These are phyloP conservation scores for Salpingus planirostris DNA, from an alignment of 2,888 invertebrate genomes.

Conservation along the genomic window DNA sequence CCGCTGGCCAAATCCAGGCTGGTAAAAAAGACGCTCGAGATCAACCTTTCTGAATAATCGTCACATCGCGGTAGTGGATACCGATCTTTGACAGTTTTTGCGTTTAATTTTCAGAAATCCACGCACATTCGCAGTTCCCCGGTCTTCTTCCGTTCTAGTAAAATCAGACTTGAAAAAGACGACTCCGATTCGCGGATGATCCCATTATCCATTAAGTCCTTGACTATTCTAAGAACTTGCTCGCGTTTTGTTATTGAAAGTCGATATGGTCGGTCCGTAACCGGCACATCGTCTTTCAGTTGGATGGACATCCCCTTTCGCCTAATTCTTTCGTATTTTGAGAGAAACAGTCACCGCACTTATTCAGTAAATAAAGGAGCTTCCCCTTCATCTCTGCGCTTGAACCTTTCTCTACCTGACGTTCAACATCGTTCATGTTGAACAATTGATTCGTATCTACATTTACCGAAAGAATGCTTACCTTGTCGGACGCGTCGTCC, in stretches of 20 bases:
- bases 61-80: constrained; percentile 7
- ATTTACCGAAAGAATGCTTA: too few species aligned
- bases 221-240: constrained; percentile 7
- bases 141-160: constrained; percentile 9
- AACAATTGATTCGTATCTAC: too few species aligned
- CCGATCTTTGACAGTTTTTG: constrained; percentile 8
- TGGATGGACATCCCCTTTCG: too few species aligned
- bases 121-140: constrained; percentile 8
- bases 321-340: too few species aligned
- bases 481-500: too few species aligned
- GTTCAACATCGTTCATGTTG: too few species aligned
- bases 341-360: too few species aligned
- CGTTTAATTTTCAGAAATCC: constrained; percentile 7
- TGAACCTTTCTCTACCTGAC: too few species aligned
- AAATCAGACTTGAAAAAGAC: constrained; percentile 8
- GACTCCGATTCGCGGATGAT: constrained; percentile 8
- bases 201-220: constrained; percentile 5
- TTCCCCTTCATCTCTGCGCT: too few species aligned
- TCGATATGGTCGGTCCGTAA: constrained; percentile 9
- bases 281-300: constrained; percentile 9
- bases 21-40: constrained; percentile 4
- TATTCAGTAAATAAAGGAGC: too few species aligned
- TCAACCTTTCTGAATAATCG: constrained; percentile 5
- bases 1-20: constrained; percentile 6
- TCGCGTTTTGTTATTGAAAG: constrained; percentile 7